Evolutionary conservation across 2,113 vertebrate genomes (phyloP), one percentile per base, ranked within the genome.

Genomic region (Pelecanoides urinatrix): DNA sequence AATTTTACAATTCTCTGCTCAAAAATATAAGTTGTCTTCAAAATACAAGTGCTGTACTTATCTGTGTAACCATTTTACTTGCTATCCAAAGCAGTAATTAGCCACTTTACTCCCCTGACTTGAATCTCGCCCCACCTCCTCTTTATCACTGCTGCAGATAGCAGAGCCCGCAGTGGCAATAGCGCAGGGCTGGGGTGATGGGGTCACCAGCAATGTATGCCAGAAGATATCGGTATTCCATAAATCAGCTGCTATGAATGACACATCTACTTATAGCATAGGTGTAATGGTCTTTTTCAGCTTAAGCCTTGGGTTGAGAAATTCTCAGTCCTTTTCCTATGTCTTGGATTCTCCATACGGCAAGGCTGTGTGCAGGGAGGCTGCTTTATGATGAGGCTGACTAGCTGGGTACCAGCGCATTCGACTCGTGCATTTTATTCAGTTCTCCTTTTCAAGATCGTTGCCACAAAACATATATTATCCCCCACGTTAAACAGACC

Each of bases 381-480:
- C 29, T 59, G 44, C 76, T 81, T 68, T 49, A 5, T 59, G 34
- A 9, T 13, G 7, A 12, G 15, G 29, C 38, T 50, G 44, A 16
- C 20, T 20, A 23, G 50, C 32, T 19, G 18, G 18, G 44, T 77
- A 78, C 72, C 27, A 58, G 40, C 6, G 3, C 30, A 0, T 70
- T 49, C 1, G 3, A 38, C 74, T 78, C 3, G 0, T 3, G 2
- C 2, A 0, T 68, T 93, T 73, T 65, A 23, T 38, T 66, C 25
- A 18, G 6, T 52, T 90, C 30, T 75, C 19, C 36, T 67, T 88
- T 76, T 61, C 38, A 61, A 32, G 23, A 1, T 9, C 63, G n/a
- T 36, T 50, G 25, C 52, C 82, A n/a, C 36, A 66, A 42, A 86
- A 49, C 4, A 3, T 20, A 0, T 8, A 3, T 82, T 62, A 45